Evolutionary conservation across 2,888 invertebrate species (phyloP), one percentile per base, ranked within the genome.

Genomic region (Lasius fuliginosus): DNA sequence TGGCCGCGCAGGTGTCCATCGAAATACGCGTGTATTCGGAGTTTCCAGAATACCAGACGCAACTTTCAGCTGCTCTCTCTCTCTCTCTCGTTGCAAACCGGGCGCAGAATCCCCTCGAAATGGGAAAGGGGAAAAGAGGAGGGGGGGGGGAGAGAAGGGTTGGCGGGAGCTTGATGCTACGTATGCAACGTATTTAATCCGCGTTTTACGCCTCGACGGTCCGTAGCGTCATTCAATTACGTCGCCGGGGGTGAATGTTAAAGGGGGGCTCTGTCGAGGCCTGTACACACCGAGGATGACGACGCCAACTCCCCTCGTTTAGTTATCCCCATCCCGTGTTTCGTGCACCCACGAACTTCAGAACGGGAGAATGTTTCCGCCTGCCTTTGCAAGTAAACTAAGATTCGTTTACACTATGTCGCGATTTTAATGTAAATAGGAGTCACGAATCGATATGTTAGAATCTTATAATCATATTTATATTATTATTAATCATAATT

Each of bases 111-210:
- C 82, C 62, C 67, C 42, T 42, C 27, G 46, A 53, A 64, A 56
- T n/a, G 53, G n/a, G 8, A 53, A 6, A 18, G 18, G 18, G 3
- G 15, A 15, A 46, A 36, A 36, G 36, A 36, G 1, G 18, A 1
- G 12, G 6, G 3, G 18, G 6, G 8, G 1, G 8, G 2, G 0
- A 8, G 49, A n/a, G 23, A 23, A n/a, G 8, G 53, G 18, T 33
- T 5, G 36, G 8, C 67, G 23, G 18, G 81, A 62, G 85, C 67
- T 86, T 82, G 62, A 69, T 86, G 85, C 84, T 87, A 87, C 89
- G 89, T 91, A 89, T 88, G 91, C 85, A 87, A 86, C 87, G 91
- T 88, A 91, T 91, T 92, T 92, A 92, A 92, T 91, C 89, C 91
- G 82, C 87, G 88, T 91, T 92, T 92, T 89, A 90, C 88, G 91